A percentile compares a stretch with the other conserved stretches of the same genome.
Evolutionary conservation across 2,797 vertebrate genomes (phyloP).

Genomic region (Basileuterus tristriatus): DNA sequence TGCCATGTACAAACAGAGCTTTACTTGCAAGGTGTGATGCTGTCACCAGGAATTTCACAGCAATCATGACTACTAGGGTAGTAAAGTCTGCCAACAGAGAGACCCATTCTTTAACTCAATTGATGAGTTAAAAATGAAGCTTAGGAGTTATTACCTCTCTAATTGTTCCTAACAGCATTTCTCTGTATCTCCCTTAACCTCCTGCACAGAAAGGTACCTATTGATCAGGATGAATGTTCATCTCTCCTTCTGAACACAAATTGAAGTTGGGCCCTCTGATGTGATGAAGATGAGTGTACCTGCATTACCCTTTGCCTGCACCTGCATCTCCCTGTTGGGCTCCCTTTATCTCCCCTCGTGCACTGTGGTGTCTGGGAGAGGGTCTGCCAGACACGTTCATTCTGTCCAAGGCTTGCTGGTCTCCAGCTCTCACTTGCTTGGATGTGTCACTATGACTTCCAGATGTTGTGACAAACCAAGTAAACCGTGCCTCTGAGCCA

Average conservation of each 20-base stretch:
- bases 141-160: neutral
- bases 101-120: neutral
- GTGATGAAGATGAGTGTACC: neutral
- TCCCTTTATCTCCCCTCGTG: neutral
- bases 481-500: neutral
- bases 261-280: neutral
- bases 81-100: neutral
- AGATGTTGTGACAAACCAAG: conserved; percentile 46
- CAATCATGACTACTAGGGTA: neutral
- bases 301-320: neutral
- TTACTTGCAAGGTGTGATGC: neutral
- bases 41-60: neutral
- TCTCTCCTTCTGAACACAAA: neutral
- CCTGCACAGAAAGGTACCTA: neutral
- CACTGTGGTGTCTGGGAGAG: neutral
- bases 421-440: neutral
- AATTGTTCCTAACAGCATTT: neutral
- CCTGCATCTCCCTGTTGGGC: neutral
- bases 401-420: neutral
- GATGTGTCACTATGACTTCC: conserved; percentile 51
- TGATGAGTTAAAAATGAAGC: neutral
- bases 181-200: neutral
- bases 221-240: neutral
- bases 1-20: neutral
- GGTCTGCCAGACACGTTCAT: neutral